Conservation (phyloP, 2,888 invertebrate genomes). For the Nasonovia ribisnigri region DNA sequence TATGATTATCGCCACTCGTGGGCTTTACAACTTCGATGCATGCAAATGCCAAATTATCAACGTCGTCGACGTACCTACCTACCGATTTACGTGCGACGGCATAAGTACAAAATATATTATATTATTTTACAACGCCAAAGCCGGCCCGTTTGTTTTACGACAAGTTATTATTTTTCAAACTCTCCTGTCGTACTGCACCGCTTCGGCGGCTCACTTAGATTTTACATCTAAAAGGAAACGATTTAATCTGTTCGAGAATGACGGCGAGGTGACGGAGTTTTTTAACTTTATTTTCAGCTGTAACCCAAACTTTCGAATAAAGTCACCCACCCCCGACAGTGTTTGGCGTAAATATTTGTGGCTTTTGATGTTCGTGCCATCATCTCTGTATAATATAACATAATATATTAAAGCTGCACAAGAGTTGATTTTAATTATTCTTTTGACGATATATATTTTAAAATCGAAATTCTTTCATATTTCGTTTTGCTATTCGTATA, state of each 20-base stretch:
- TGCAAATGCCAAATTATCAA: slow-evolving; percentile 50
- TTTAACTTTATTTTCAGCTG: background rate
- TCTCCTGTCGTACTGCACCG: background rate
- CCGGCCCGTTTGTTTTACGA: slow-evolving; percentile 1
- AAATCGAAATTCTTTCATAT: background rate
- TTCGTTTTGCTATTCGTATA: background rate
- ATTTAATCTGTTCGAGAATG: background rate
- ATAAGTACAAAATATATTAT: background rate
- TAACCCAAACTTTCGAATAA: background rate
- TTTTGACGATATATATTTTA: background rate
- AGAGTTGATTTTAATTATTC: background rate
- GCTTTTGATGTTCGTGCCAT: background rate
- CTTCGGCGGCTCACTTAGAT: background rate
- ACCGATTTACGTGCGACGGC: slow-evolving; percentile 40
- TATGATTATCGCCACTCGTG: slow-evolving; percentile 46
- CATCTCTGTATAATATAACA: background rate
- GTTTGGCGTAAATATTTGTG: background rate
- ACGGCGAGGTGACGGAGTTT: background rate
- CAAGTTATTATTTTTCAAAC: background rate
- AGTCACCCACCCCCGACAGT: background rate
- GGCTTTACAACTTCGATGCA: slow-evolving; percentile 52
- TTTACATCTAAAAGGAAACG: slow-evolving; percentile 1
- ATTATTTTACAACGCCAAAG: background rate
- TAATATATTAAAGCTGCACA: background rate
- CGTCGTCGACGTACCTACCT: slow-evolving; percentile 2